Evolutionary conservation across 2,113 vertebrate genomes (phyloP).

Genomic region (Lichenostomus cassidix): DNA sequence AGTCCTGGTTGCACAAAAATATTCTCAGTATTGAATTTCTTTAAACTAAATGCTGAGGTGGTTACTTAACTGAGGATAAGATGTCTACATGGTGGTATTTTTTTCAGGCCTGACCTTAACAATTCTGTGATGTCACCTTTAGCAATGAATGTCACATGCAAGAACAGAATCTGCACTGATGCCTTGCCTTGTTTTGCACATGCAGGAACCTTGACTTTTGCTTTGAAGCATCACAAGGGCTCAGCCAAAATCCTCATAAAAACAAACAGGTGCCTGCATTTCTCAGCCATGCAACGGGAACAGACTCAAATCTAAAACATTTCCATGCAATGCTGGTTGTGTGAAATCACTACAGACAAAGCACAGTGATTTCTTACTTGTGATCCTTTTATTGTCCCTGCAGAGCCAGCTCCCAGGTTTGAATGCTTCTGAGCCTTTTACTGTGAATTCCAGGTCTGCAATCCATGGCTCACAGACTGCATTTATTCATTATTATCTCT

Average conservation of each 20-base stretch:
- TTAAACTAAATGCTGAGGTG: background rate
- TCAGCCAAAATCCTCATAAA: background rate
- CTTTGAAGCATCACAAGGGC: background rate
- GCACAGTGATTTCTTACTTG: constrained; percentile 14
- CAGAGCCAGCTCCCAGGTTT: background rate
- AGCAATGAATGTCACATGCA: background rate
- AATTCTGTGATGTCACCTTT: background rate
- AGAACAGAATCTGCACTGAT: background rate
- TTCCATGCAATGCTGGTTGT: background rate
- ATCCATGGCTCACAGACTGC: background rate
- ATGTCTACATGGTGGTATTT: background rate
- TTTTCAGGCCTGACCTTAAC: background rate
- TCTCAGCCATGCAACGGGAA: background rate
- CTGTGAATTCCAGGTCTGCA: background rate
- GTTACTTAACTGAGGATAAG: background rate
- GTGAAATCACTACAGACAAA: background rate
- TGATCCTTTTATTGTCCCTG: background rate
- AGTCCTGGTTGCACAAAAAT: background rate
- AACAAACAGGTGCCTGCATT: background rate
- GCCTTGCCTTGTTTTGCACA: background rate
- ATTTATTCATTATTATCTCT: background rate
- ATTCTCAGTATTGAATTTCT: background rate
- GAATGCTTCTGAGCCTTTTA: background rate
- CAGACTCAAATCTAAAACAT: background rate
- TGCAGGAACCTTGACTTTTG: background rate